Conservation (phyloP, 1,140 invertebrate species). For the Cotesia chilonis region DNA sequence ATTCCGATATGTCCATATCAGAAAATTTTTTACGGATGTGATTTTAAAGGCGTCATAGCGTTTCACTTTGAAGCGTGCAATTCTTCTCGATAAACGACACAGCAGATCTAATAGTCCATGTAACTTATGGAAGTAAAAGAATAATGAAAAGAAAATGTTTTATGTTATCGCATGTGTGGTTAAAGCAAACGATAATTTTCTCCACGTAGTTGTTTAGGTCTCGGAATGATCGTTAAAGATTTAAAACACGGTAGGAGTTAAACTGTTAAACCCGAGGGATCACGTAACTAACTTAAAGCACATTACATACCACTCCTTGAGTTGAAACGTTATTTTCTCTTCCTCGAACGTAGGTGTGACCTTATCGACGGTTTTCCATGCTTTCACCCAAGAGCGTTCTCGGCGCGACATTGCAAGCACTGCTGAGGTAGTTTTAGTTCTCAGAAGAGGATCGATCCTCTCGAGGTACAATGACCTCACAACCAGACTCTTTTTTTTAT, state of each 20-base stretch:
- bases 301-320: not conserved
- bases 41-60: too few relatives aligned
- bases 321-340: not conserved
- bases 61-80: too few relatives aligned
- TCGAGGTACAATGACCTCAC: constrained; percentile 54
- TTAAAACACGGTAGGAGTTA: constrained; percentile 36
- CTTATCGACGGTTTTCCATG: constrained; percentile 16
- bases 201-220: not conserved
- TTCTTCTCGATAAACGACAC: too few relatives aligned
- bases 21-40: too few relatives aligned
- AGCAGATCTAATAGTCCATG: too few relatives aligned
- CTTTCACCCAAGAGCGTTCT: not conserved
- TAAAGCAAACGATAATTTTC: too few relatives aligned
- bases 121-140: too few relatives aligned
- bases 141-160: too few relatives aligned
- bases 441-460: constrained; percentile 50
- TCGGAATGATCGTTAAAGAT: constrained; percentile 37
- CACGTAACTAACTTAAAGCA: not conserved
- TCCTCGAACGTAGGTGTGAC: not conserved
- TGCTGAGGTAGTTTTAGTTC: constrained; percentile 31
- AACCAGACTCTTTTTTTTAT: constrained; percentile 47
- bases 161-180: too few relatives aligned
- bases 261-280: not conserved
- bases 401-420: constrained; percentile 25
- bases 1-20: too few relatives aligned